phyloP scores from a whole-genome alignment of 2,113 vertebrate species.

The Malurus elegans region DNA sequence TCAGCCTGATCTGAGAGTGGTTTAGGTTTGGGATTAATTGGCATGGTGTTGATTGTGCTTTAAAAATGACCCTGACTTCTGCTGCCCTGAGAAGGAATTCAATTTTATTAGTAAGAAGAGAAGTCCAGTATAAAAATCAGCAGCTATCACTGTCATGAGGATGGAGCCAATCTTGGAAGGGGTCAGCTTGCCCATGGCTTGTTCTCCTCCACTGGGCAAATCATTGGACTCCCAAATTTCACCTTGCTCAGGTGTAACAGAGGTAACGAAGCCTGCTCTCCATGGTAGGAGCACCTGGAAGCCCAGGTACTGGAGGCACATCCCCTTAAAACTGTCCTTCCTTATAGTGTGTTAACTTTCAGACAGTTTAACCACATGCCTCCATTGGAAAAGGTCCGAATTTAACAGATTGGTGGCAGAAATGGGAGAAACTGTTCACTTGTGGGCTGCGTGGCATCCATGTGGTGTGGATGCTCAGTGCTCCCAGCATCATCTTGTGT shows the following conservation, averaged over 20 bases:
- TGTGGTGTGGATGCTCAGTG: not conserved
- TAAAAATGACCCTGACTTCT: not conserved
- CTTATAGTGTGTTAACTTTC: not conserved
- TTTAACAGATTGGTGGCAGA: not conserved
- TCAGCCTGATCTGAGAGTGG: not conserved
- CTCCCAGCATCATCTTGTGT: not conserved
- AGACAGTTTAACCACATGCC: not conserved
- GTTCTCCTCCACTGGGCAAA: not conserved
- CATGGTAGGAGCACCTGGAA: not conserved
- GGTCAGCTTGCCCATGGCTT: not conserved
- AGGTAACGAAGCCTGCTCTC: rapidly evolving
- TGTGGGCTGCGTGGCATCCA: rapidly evolving
- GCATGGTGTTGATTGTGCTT: not conserved
- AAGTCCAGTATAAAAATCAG: not conserved
- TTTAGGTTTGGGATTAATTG: not conserved
- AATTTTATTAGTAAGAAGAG: not conserved
- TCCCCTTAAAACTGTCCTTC: not conserved
- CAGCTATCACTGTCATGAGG: rapidly evolving
- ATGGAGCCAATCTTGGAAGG: not conserved
- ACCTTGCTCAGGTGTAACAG: not conserved
- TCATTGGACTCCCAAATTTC: not conserved
- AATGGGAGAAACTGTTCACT: not conserved
- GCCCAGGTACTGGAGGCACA: not conserved
- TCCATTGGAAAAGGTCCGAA: not conserved
- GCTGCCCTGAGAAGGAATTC: not conserved